These are phyloP conservation scores for Daktulosphaira vitifoliae DNA, from an alignment of 1,140 invertebrate species.

Conservation along the genomic window DNA sequence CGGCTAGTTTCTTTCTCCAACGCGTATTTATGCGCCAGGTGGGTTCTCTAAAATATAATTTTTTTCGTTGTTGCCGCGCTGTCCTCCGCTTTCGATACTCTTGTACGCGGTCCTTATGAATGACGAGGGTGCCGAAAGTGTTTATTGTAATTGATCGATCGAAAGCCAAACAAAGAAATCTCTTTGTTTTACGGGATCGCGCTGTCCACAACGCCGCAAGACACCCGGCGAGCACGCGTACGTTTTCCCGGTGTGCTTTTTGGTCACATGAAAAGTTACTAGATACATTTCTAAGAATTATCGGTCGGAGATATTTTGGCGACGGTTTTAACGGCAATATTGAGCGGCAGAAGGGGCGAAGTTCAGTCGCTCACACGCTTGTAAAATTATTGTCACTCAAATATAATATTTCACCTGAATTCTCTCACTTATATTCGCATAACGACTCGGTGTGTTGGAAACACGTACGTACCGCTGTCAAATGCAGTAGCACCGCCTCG, in stretches of 20 bases:
- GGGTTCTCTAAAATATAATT: slow-evolving; percentile 6
- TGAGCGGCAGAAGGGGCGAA: neutral
- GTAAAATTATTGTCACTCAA: neutral
- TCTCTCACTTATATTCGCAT: neutral
- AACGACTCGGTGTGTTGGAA: neutral
- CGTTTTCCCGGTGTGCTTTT: neutral
- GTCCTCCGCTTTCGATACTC: too few relatives aligned
- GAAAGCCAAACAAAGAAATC: too few relatives aligned
- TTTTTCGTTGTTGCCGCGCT: slow-evolving; percentile 2
- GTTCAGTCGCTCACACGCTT: too few relatives aligned
- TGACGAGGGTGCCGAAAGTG: too few relatives aligned
- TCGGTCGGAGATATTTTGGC: neutral
- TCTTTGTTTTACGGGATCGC: too few relatives aligned
- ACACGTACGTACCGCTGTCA: slow-evolving; percentile 24
- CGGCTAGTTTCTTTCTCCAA: slow-evolving; percentile 27
- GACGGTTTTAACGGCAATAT: neutral
- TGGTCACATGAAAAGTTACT: neutral
- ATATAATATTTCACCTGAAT: slow-evolving; percentile 29
- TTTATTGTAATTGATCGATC: too few relatives aligned
- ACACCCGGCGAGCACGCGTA: neutral
- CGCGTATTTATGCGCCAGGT: slow-evolving; percentile 13
- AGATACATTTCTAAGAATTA: too few relatives aligned
- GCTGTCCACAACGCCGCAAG: neutral
- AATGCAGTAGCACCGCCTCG: slow-evolving; percentile 1
- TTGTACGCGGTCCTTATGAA: too few relatives aligned